Evolutionary conservation across 2,113 vertebrate genomes (phyloP), one percentile per base, ranked within the genome.

Genomic region (Anhinga anhinga): DNA sequence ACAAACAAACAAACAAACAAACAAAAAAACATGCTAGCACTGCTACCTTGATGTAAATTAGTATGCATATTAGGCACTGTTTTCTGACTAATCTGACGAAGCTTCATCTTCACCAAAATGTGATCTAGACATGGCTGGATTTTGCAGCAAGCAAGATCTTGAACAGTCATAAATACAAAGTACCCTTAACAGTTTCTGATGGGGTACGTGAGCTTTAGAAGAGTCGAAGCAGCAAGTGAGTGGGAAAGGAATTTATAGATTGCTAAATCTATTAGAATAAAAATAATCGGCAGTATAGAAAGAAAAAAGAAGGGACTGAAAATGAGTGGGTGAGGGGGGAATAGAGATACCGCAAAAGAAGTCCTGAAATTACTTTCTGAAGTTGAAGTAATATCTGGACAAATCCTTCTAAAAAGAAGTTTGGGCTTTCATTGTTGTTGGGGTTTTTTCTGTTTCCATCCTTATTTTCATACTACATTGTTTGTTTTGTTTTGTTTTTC

Each of bases 41-140:
- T 88, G 42, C n/a, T 87, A 26, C 23, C 17, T 23, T 22, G 13
- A 20, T 72, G 32, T 45, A 72, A 67, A 72, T 76, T 17, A 26
- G 27, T 29, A 18, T 59, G 77, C 12, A 1, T 10, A 7, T 25
- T n/a, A 76, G 29, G 21, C 63, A 34, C 55, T 53, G 25, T 16
- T 70, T 63, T 82, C 45, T 59, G 45, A 20, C 17, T 77, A 59
- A 65, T 69, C 42, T 69, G 17, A 14, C 13, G 58, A 63, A 80
- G 59, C 63, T 82, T 78, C 44, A 12, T 69, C 53, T 69, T 49
- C 26, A 25, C 30, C 34, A 69, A 77, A 42, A 74, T 19, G 13
- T 1, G 0, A 0, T 87, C 40, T 79, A n/a, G 74, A 50, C 25
- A 7, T 6, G 23, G 21, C n/a, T 84, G 72, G 36, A 17, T 52